phyloP scores from a whole-genome alignment of 2,888 invertebrate genomes.

The Sminthurinus aureus region DNA sequence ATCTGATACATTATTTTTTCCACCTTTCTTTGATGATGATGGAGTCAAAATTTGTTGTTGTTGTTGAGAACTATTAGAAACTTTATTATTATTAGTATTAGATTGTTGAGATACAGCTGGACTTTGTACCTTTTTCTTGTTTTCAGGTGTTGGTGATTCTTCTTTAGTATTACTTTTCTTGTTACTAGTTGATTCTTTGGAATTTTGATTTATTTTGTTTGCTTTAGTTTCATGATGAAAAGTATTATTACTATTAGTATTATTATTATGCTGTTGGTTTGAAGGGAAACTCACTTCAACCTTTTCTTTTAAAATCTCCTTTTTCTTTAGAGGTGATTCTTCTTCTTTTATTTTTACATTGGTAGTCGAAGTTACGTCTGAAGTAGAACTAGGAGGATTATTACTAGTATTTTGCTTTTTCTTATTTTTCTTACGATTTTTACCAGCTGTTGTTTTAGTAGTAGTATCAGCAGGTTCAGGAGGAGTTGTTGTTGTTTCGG shows the following conservation, averaged over 20 bases:
- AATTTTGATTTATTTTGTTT: slow-evolving; percentile 4
- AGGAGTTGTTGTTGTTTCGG: slow-evolving; percentile 67
- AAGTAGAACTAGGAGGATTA: slow-evolving; percentile 25
- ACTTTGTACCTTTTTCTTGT: neutral
- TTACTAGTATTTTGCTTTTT: slow-evolving; percentile 28
- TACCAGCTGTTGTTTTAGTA: slow-evolving; percentile 36
- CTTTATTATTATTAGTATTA: neutral
- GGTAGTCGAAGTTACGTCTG: neutral
- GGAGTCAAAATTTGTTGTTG: neutral
- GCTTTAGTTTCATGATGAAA: neutral
- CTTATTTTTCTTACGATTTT: slow-evolving; percentile 40
- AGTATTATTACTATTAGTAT: neutral
- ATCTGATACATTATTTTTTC: neutral
- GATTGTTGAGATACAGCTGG: neutral
- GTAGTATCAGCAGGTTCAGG: slow-evolving; percentile 67
- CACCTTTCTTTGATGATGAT: slow-evolving; percentile 11
- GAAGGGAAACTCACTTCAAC: slow-evolving; percentile 23
- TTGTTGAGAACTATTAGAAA: slow-evolving; percentile 16
- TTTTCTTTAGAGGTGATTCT: slow-evolving; percentile 17
- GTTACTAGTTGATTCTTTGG: neutral
- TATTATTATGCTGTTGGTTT: neutral
- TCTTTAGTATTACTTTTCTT: slow-evolving; percentile 7
- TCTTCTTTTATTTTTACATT: slow-evolving; percentile 15
- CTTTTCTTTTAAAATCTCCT: slow-evolving; percentile 38
- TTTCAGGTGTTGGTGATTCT: neutral